Evolutionary conservation across 2,113 vertebrate species (phyloP).

Genomic region (Sorex fumeus): DNA sequence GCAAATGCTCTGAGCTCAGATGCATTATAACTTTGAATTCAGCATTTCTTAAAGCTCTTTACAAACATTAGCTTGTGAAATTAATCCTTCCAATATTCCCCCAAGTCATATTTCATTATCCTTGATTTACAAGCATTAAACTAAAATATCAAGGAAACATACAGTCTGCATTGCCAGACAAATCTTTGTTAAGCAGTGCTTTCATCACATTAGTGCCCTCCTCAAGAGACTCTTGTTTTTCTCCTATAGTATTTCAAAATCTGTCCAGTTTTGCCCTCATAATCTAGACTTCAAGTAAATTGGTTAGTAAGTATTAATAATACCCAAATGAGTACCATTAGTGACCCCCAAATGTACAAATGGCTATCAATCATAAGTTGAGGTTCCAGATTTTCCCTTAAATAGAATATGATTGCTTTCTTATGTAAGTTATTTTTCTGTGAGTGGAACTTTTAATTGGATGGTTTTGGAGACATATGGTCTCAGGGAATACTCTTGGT

Average conservation of each 20-base stretch:
- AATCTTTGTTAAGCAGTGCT: slow-evolving; percentile 51
- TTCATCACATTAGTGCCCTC: not conserved
- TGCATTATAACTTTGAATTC: slow-evolving; percentile 20
- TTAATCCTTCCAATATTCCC: slow-evolving; percentile 73
- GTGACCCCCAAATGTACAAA: too few relatives aligned
- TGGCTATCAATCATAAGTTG: not conserved
- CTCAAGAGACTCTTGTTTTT: not conserved
- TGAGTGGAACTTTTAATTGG: not conserved
- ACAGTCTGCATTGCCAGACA: not conserved
- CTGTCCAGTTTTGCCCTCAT: not conserved
- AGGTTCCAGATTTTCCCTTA: not conserved
- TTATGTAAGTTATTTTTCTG: not conserved
- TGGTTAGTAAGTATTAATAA: not conserved
- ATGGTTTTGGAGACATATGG: too few relatives aligned
- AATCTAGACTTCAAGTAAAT: not conserved
- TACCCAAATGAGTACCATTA: not conserved
- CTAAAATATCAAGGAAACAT: slow-evolving; percentile 41
- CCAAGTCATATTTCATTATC: slow-evolving; percentile 73
- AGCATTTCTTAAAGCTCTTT: slow-evolving; percentile 74
- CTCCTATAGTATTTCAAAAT: slow-evolving; percentile 23
- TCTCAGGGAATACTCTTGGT: too few relatives aligned
- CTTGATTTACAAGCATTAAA: slow-evolving; percentile 67
- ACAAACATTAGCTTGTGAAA: slow-evolving; percentile 68
- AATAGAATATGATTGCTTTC: not conserved
- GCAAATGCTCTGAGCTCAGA: slow-evolving; percentile 57